Conservation (phyloP, 1,140 invertebrate species). For the Rhopalosiphum maidis region DNA sequence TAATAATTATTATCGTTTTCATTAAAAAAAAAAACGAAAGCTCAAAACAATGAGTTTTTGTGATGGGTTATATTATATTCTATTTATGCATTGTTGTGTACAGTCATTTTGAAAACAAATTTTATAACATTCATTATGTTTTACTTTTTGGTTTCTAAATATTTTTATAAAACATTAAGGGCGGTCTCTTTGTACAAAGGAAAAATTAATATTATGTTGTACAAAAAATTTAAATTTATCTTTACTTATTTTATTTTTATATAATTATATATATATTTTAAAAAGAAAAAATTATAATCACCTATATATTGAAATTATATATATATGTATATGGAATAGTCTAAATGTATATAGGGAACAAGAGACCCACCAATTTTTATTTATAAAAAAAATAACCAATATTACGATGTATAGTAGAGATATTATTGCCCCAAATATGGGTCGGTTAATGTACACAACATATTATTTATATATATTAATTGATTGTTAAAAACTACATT, state of each 20-base stretch:
- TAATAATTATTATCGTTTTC: slow-evolving; percentile 59
- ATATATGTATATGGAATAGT: slow-evolving; percentile 38
- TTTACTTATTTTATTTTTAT: slow-evolving; percentile 58
- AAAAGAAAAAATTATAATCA: slow-evolving; percentile 29
- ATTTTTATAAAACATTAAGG: slow-evolving; percentile 53
- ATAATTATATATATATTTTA: slow-evolving; percentile 48
- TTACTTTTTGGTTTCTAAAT: slow-evolving; percentile 43
- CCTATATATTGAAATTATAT: slow-evolving; percentile 29
- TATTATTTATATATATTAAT: slow-evolving; percentile 54
- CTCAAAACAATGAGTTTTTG: slow-evolving; percentile 59
- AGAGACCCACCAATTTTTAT: slow-evolving; percentile 56
- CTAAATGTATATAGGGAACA: slow-evolving; percentile 50
- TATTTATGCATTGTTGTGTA: slow-evolving; percentile 55
- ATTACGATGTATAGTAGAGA: slow-evolving; percentile 55
- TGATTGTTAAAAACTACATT: slow-evolving; percentile 54
- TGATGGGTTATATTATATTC: slow-evolving; percentile 60
- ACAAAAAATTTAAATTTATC: slow-evolving; percentile 46
- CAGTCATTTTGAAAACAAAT: slow-evolving; percentile 55
- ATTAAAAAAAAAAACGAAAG: slow-evolving; percentile 59
- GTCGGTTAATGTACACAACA: slow-evolving; percentile 56
- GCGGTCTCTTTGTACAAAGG: slow-evolving; percentile 57
- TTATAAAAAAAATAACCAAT: slow-evolving; percentile 49
- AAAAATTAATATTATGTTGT: slow-evolving; percentile 49
- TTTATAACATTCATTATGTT: slow-evolving; percentile 53
- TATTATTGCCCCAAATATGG: slow-evolving; percentile 34